Evolutionary conservation across 1,140 invertebrate species (phyloP).

Genomic region (Drosophila subobscura): DNA sequence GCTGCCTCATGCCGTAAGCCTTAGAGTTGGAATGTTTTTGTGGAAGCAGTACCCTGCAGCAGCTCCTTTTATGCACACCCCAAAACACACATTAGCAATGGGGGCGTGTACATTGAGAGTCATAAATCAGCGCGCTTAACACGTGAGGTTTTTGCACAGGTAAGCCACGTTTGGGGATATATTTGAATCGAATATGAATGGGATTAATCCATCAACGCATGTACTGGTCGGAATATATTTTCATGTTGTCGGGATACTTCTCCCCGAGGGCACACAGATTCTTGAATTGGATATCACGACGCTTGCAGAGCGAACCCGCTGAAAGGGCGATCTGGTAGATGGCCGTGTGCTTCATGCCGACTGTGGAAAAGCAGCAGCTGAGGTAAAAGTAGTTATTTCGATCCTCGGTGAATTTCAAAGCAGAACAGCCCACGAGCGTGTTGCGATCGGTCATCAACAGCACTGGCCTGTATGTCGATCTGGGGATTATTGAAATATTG

Average conservation of each 20-base stretch:
- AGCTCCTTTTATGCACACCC: constrained; percentile 32
- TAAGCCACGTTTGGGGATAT: background rate
- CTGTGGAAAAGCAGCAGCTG: constrained; percentile 41
- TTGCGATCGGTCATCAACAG: constrained; percentile 52
- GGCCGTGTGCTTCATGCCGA: constrained; percentile 12
- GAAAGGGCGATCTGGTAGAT: constrained; percentile 15
- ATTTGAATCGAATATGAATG: background rate
- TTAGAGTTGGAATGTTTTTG: no score
- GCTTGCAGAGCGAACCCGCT: constrained; percentile 18
- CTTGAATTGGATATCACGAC: constrained; percentile 11
- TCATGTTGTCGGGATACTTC: constrained; percentile 13
- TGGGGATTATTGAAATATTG: background rate
- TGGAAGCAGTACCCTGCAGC: background rate
- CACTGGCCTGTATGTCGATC: constrained; percentile 1
- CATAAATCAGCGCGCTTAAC: constrained; percentile 14
- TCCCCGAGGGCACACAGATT: constrained; percentile 42
- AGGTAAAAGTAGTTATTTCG: constrained; percentile 9
- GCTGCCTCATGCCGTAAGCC: constrained; percentile 31
- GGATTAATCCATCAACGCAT: background rate
- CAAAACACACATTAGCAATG: background rate
- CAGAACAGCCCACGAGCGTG: constrained; percentile 45
- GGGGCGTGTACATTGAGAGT: background rate
- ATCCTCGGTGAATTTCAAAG: background rate
- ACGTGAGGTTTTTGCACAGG: constrained; percentile 9
- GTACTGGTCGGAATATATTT: background rate